These are phyloP conservation scores for Trichosurus vulpecula DNA, from an alignment of 2,797 vertebrate species.

Conservation along the genomic window DNA sequence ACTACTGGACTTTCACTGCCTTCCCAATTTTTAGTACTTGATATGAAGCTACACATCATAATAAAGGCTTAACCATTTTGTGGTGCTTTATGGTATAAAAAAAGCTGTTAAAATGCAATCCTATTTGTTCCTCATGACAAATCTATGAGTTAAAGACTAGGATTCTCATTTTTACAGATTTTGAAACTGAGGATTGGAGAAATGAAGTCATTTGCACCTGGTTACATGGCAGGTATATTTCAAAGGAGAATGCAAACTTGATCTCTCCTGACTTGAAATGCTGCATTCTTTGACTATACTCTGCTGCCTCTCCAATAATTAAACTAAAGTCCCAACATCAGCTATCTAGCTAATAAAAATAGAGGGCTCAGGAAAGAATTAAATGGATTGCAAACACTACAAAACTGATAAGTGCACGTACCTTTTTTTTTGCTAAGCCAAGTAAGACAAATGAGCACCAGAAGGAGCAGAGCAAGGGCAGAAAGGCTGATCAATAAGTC, in stretches of 20 bases:
- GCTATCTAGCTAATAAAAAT: neutral
- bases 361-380: conserved; percentile 7
- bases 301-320: neutral
- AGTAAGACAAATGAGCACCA: conserved; percentile 26
- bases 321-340: neutral
- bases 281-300: neutral
- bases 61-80: neutral
- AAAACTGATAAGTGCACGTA: neutral
- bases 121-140: neutral
- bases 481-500: conserved; percentile 41
- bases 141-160: neutral
- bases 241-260: neutral
- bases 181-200: neutral
- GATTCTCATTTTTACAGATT: neutral
- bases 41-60: neutral
- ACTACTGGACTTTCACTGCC: neutral
- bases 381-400: conserved; percentile 15
- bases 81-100: neutral
- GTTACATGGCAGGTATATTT: neutral
- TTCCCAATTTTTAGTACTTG: neutral
- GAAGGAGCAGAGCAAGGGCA: conserved; percentile 31
- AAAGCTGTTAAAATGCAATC: neutral
- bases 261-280: neutral
- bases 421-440: neutral
- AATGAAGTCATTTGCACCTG: neutral